Base-by-base conservation (phyloP, 2,888 invertebrate species). In the Drosophila eohydei region DNA sequence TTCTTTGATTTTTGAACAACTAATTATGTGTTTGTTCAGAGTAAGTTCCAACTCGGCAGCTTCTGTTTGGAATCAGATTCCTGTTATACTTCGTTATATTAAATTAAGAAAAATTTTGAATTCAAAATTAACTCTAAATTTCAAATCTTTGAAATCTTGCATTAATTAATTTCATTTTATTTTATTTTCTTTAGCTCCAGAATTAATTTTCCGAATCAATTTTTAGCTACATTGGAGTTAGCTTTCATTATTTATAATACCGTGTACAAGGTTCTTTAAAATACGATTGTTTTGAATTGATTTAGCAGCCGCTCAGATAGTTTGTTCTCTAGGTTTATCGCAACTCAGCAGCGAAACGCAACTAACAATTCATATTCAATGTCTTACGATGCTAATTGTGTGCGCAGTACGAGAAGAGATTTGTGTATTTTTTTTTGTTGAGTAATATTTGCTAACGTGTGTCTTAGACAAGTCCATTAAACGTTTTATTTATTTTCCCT, bases 291-390 rank as follows among this genome's bases (percentile, higher is more conserved):
- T 74, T 60, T 57, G 44, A 36, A 44, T 28, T 34, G 16, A 14
- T 82, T 64, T 61, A 75, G 50, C 40, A 26, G 21, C 28, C 38
- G 50, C 28, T 30, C 9, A 46, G 28, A 21, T 44, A 54, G 30
- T 58, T 44, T 51, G 30, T 58, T 48, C 50, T 14, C 8, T 21
- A 12, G 16, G 14, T 60, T 51, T 38, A 71, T 71, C 55, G 0
- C 9, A 69, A 52, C 64, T 55, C 34, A 51, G 48, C 46, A 51
- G 57, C 59, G 52, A 56, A 71, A 67, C 72, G 54, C 48, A 54
- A 46, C 57, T 50, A 62, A 64, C 71, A 69, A 66, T 40, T 81
- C 51, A 59, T 38, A 30, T 5, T 32, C 6, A 50, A 40, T 46
- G 59, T 28, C 36, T 56, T 41, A 16, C 38, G 30, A 26, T 21